Evolutionary conservation across 1,140 invertebrate species (phyloP), one percentile per base, ranked within the genome.

Genomic region (Harlomillsia oculata): DNA sequence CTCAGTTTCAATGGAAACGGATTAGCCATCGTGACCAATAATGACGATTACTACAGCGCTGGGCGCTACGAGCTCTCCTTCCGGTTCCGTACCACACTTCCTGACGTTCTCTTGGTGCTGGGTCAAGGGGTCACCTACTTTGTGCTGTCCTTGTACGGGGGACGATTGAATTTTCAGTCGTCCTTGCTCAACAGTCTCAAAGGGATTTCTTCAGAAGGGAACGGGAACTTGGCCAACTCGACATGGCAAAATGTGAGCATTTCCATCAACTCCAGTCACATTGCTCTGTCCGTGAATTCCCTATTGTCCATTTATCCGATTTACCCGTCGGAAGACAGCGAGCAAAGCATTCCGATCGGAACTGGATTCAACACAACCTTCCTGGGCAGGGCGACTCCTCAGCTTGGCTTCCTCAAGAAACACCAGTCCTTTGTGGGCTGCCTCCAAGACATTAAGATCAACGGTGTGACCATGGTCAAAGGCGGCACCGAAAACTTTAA

Each of bases 261-360:
- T 11, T 51, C 51, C 8, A 43, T 59, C 9, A 60, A 58, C 37
- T 37, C 40, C 13, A 46, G 43, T 26, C 62, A 56, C 50, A 36
- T 65, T 23, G 53, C 54, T 16, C 73, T 91, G 3, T 82, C 85
- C 1, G 85, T 87, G 1, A 89, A 90, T 69, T 84, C 89, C 66
- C 86, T 90, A 69, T 85, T 89, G 71, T 89, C 86, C 2, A 89
- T 90, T 60, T 88, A 88, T 69, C 86, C 87, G 0, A 89, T 91
- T 61, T 83, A 78, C n/a, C 44, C 48, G 18, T 53, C 51, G 14
- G 30, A 53, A 14, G 60, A 62, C 23, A n/a, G 23, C 9, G n/a
- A n/a, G n/a, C n/a, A n/a, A n/a, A n/a, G n/a, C n/a, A n/a, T n/a
- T n/a, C 56, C 49, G 1, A 36, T 43, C 16, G 51, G 84, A 51